A percentile compares a stretch with the other conserved stretches of the same genome.
Evolutionary conservation across 1,140 invertebrate genomes (phyloP).

Genomic region (Chironomus tepperi): DNA sequence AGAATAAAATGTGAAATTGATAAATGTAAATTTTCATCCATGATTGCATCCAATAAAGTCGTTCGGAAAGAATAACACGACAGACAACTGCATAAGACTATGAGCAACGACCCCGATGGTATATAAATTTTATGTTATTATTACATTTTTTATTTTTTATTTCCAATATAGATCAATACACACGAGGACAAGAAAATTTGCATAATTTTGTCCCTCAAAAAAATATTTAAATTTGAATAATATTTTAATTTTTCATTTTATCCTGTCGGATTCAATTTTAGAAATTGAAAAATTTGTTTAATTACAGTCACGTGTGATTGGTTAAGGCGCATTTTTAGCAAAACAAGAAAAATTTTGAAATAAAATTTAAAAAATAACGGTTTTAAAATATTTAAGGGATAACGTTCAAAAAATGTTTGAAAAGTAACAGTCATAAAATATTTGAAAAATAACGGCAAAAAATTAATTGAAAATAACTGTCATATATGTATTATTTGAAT

Average conservation of each 20-base stretch:
- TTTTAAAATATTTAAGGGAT: too few relatives aligned
- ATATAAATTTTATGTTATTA: background rate
- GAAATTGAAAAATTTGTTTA: too few relatives aligned
- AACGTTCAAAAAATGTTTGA: too few relatives aligned
- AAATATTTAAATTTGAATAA: slow-evolving; percentile 16
- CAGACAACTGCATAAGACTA: background rate
- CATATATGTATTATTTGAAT: too few relatives aligned
- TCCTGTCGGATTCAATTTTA: background rate
- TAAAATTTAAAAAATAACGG: too few relatives aligned
- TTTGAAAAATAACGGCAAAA: too few relatives aligned
- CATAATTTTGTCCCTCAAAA: slow-evolving; percentile 3
- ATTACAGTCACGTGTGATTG: too few relatives aligned
- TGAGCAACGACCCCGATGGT: background rate
- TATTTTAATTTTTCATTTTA: slow-evolving; percentile 24
- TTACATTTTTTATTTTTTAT: background rate
- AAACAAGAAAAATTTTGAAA: too few relatives aligned
- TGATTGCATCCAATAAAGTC: slow-evolving; percentile 1
- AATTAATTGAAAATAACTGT: too few relatives aligned
- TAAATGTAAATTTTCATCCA: slow-evolving; percentile 19
- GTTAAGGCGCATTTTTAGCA: too few relatives aligned
- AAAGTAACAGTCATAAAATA: too few relatives aligned
- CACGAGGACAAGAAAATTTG: slow-evolving; percentile 18
- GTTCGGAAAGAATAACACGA: background rate
- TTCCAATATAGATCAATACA: slow-evolving; percentile 14
- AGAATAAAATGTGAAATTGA: slow-evolving; percentile 19